phyloP scores from a whole-genome alignment of 2,888 invertebrate species.

The Nebria brevicollis region DNA sequence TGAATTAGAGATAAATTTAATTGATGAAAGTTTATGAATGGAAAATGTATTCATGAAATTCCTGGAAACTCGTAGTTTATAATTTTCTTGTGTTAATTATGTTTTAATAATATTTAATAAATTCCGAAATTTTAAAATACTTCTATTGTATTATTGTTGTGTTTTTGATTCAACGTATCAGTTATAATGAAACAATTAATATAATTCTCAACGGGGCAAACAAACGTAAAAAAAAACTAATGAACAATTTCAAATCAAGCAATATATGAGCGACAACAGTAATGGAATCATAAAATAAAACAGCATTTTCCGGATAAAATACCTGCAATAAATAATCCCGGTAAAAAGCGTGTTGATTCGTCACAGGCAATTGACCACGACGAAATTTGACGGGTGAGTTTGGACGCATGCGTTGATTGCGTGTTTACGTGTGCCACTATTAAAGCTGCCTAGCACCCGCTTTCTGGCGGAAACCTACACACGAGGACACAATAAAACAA shows the following conservation, averaged over 20 bases:
- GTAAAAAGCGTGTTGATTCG: constrained; percentile 1
- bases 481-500: constrained; percentile 14
- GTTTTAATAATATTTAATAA: too few species aligned
- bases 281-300: neutral
- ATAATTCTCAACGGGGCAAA: neutral
- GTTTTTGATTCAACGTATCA: too few species aligned
- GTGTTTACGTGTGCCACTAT: neutral
- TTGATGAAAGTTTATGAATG: too few species aligned
- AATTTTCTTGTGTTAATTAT: too few species aligned
- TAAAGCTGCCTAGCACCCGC: neutral
- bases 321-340: neutral
- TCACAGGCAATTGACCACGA: neutral
- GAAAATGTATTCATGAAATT: too few species aligned
- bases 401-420: constrained; percentile 13
- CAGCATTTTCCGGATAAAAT: neutral
- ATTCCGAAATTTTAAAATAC: too few species aligned
- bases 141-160: too few species aligned
- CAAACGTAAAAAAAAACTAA: too few species aligned
- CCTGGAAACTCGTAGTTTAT: too few species aligned
- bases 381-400: neutral
- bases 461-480: neutral
- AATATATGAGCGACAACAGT: too few species aligned
- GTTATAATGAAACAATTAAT: neutral
- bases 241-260: too few species aligned
- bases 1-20: too few species aligned